A percentile compares a stretch with the other conserved stretches of the same genome.
phyloP scores from a whole-genome alignment of 2,888 invertebrate genomes.

The Sphaerophoria taeniata region DNA sequence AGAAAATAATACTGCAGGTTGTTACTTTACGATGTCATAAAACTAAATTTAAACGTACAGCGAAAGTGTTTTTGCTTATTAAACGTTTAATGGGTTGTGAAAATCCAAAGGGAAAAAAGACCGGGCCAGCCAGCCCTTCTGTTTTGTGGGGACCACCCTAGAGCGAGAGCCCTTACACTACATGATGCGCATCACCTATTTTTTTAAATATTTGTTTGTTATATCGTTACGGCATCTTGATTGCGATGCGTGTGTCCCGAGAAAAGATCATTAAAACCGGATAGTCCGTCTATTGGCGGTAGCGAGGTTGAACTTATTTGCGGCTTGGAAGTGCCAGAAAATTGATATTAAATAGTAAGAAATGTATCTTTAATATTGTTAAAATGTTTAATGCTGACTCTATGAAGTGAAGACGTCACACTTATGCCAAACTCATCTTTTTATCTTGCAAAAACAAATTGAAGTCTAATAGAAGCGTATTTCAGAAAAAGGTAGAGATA shows the following conservation, averaged over 20 bases:
- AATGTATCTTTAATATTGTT: too few relatives aligned
- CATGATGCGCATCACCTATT: constrained; percentile 42
- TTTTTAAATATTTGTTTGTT: constrained; percentile 25
- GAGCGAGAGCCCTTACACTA: constrained; percentile 65
- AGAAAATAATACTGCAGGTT: constrained; percentile 44
- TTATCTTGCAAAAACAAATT: too few relatives aligned
- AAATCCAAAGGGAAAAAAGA: constrained; percentile 72
- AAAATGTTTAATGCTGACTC: too few relatives aligned
- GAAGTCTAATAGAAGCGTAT: too few relatives aligned
- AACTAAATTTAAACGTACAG: constrained; percentile 71
- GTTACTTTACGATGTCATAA: constrained; percentile 70
- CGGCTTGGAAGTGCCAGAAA: too few relatives aligned
- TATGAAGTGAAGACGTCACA: too few relatives aligned
- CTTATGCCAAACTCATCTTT: too few relatives aligned
- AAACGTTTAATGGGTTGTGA: constrained; percentile 73
- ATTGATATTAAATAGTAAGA: too few relatives aligned
- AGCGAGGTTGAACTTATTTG: too few relatives aligned
- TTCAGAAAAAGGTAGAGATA: too few relatives aligned
- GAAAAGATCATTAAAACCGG: constrained; percentile 62
- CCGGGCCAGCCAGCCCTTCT: constrained; percentile 61
- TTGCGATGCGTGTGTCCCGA: constrained; percentile 69
- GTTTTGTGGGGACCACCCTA: constrained; percentile 66
- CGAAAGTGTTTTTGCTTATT: constrained; percentile 74
- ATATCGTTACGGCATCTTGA: constrained; percentile 18
- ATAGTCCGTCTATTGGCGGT: too few relatives aligned